A percentile compares a stretch with the other conserved stretches of the same genome.
phyloP scores from a whole-genome alignment of 2,113 vertebrate genomes.

The Arvicanthis niloticus region DNA sequence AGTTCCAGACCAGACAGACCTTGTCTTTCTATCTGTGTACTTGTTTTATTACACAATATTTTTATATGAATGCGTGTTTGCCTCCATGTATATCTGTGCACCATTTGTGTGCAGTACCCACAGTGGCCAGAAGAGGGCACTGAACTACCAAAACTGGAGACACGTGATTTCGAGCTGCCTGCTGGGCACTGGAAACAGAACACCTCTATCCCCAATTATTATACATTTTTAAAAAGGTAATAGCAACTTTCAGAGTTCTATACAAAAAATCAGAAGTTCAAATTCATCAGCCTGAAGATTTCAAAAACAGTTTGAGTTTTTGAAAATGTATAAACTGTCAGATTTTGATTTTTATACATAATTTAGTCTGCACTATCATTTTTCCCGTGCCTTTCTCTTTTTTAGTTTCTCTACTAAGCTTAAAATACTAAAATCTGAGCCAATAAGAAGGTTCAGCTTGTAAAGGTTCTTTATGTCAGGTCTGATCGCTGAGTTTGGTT shows the following conservation, averaged over 20 bases:
- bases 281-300: constrained; percentile 23
- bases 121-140: neutral
- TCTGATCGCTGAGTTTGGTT: neutral
- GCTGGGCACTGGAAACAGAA: neutral
- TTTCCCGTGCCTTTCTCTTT: constrained; percentile 40
- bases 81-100: neutral
- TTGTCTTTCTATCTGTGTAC: neutral
- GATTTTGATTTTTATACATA: constrained; percentile 3
- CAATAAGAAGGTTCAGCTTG: neutral
- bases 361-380: constrained; percentile 25
- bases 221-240: neutral
- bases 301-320: neutral
- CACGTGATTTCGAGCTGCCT: no score
- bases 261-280: constrained; percentile 47
- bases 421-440: neutral
- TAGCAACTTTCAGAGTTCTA: constrained; percentile 5
- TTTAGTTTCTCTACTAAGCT: constrained; percentile 38
- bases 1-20: neutral
- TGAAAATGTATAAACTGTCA: constrained; percentile 35
- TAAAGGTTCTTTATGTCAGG: neutral
- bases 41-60: neutral
- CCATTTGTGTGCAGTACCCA: no score
- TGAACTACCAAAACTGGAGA: neutral
- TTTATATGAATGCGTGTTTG: neutral
- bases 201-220: neutral